Base-by-base conservation (phyloP, 2,113 vertebrate species). In the Barbus barbus region DNA sequence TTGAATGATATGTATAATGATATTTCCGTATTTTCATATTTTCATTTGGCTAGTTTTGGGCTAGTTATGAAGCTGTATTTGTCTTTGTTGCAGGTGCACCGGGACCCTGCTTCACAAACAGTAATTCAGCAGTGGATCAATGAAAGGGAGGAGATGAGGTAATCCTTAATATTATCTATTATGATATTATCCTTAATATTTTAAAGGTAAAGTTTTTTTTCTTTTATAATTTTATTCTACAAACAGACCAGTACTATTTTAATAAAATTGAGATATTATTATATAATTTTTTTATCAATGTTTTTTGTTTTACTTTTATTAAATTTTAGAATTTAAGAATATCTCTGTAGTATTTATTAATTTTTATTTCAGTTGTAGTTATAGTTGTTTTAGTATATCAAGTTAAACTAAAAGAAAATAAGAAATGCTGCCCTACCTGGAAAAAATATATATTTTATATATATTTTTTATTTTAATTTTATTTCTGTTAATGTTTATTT, bases 131-230 rank as follows among this genome's bases (percentile, higher is more conserved):
- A 98, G 81, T 99, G 98, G 97, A 97, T 96, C 80, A 94, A 91
- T 84, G 98, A 99, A 87, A 94, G 97, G 84, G 96, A 97, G 78
- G 93, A 95, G 83, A 93, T 97, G 95, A 97, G 96, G 98, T 99
- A 91, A 81, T 46, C 53, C 75, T 38, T 13, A 51, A 28, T 22
- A 56, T 56, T 8, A 6, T 51, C 48, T 51, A 18, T 51, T 51
- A 51, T 51, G 18, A 18, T 51, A 48, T 74, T 28, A 75, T 51
- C 28, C 44, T 75, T 48, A 28, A 31, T 4, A 20, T 51, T 18
- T 16, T 51, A 1, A 51, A 48, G 46, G 4, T 51, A 18, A 51
- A n/a, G n/a, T n/a, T n/a, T n/a, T n/a, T n/a, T 2, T 48, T 48
- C 0, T 16, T 16, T 16, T 14, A 14, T 48, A 48, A n/a, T 4